These are phyloP conservation scores for Palythoa grandiflora DNA, from an alignment of 92 coral and sea anemone species.

Conservation along the genomic window DNA sequence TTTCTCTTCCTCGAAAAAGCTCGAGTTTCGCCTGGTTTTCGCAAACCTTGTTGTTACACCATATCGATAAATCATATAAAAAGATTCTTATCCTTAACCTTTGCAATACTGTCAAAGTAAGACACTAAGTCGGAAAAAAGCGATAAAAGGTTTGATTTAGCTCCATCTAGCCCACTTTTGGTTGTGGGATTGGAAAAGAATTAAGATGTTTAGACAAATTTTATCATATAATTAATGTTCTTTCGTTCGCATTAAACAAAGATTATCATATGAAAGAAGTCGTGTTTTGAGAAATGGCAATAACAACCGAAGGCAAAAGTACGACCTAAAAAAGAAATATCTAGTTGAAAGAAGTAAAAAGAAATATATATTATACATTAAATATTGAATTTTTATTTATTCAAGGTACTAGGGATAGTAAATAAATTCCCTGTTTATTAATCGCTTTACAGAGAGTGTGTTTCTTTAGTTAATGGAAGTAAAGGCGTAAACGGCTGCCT, in stretches of 20 bases:
- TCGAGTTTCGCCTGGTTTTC: slow-evolving; percentile 42
- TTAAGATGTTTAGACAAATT: slow-evolving; percentile 77
- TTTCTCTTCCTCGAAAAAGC: slow-evolving; percentile 37
- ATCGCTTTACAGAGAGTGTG: slow-evolving; percentile 40
- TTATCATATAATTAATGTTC: slow-evolving; percentile 84
- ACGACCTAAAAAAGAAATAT: slow-evolving; percentile 1
- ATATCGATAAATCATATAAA: slow-evolving; percentile 12
- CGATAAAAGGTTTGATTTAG: slow-evolving; percentile 32
- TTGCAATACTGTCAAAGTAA: slow-evolving; percentile 30
- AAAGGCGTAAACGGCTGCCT: slow-evolving; percentile 57
- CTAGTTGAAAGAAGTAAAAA: slow-evolving; percentile 32
- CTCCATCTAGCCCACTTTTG: slow-evolving; percentile 69
- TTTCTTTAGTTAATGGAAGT: slow-evolving; percentile 54
- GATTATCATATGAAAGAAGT: slow-evolving; percentile 75
- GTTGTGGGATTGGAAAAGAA: slow-evolving; percentile 62
- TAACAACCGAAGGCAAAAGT: slow-evolving; percentile 61
- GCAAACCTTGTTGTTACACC: neutral
- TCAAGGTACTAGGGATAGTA: neutral
- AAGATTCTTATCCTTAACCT: slow-evolving; percentile 24
- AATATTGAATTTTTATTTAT: neutral
- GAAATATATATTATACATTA: neutral
- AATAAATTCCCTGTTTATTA: slow-evolving; percentile 37
- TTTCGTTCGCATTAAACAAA: slow-evolving; percentile 75
- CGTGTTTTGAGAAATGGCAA: slow-evolving; percentile 59
- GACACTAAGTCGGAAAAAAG: slow-evolving; percentile 15